Percentiles rank a stretch among this genome's conserved stretches.
These are phyloP conservation scores for Steinernema scapterisci DNA, from an alignment of 2,888 invertebrate genomes.

Conservation along the genomic window DNA sequence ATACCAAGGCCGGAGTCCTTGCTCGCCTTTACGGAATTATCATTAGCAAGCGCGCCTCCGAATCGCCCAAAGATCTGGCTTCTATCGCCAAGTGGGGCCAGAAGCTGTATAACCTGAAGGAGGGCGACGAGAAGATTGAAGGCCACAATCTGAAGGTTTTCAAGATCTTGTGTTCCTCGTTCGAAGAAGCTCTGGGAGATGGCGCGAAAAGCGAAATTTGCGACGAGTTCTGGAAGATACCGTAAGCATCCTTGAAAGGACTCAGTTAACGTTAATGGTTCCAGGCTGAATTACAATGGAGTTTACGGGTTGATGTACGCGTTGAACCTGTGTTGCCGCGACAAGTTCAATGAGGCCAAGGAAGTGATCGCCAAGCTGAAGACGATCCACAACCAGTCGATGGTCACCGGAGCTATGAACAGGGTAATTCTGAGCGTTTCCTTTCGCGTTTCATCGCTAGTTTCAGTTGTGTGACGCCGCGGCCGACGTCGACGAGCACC, in stretches of 20 bases:
- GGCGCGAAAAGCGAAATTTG: not conserved
- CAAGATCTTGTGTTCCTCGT: not conserved
- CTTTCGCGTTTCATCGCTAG: not conserved
- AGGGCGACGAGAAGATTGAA: not conserved
- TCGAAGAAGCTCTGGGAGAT: slow-evolving; percentile 14
- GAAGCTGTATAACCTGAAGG: not conserved
- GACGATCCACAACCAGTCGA: not conserved
- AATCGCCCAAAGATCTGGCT: not conserved
- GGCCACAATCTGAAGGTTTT: not conserved
- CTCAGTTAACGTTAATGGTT: not conserved
- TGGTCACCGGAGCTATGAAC: not conserved
- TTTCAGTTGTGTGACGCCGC: slow-evolving; percentile 13
- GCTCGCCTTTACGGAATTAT: slow-evolving; percentile 30
- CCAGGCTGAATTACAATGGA: slow-evolving; percentile 12
- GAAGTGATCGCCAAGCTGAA: not conserved
- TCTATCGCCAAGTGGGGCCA: slow-evolving; percentile 9
- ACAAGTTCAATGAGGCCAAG: slow-evolving; percentile 10
- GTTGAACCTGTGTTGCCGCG: slow-evolving; percentile 25
- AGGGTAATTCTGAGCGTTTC: not conserved
- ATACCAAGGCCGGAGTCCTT: not conserved
- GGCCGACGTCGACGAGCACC: not conserved
- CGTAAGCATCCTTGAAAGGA: slow-evolving; percentile 18
- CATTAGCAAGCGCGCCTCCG: slow-evolving; percentile 10
- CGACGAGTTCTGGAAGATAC: slow-evolving; percentile 33
- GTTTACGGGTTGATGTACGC: slow-evolving; percentile 28